Evolutionary conservation across 64 coral and sea anemone species (phyloP), one percentile per base, ranked within the genome.

Genomic region (Montipora foliosa): DNA sequence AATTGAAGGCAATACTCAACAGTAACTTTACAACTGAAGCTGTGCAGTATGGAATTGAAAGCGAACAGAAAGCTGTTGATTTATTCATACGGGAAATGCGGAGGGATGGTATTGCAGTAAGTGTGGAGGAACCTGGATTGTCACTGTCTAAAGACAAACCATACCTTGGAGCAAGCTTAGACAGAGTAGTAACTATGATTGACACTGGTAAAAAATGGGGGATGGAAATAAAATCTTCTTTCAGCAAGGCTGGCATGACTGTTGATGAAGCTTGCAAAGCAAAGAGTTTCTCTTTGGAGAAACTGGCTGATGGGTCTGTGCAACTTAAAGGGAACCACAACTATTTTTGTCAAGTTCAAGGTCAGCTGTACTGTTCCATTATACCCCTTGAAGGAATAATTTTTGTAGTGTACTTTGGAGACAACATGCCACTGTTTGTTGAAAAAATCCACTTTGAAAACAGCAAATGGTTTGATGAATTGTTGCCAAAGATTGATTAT

Each of bases 331-430:
- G 50, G 71, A 80, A 80, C 79, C 90, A 92, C 58, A 74, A 81
- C 47, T 90, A 90, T 55, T 90, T 66, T 80, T 90, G 78, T 59
- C 88, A 90, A 80, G 76, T 90, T 55, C 88, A 90, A 80, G 88
- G 88, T 47, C 88, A 90, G 61, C 75, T 90, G 90, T 82, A 83
- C 76, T 79, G 69, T 83, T 83, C 70, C 19, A 74, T 74, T 74
- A 74, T 74, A 74, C 70, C 70, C 70, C 21, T 74, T 74, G 70
- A 74, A 74, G 76, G 76, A 49, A 78, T 78, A 49, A 49, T 78
- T 11, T 78, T 78, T 49, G 76, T 78, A 78, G 76, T 78, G 76
- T 78, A 78, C 76, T 78, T 78, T 78, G 76, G 76, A 49, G 45
- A 78, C 49, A 78, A 78, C 76, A 57, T 80, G 78, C 78, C 78